A percentile compares a stretch with the other conserved stretches of the same genome.
Evolutionary conservation across 2,797 vertebrate species (phyloP).

Genomic region (Clarias laeviceps): DNA sequence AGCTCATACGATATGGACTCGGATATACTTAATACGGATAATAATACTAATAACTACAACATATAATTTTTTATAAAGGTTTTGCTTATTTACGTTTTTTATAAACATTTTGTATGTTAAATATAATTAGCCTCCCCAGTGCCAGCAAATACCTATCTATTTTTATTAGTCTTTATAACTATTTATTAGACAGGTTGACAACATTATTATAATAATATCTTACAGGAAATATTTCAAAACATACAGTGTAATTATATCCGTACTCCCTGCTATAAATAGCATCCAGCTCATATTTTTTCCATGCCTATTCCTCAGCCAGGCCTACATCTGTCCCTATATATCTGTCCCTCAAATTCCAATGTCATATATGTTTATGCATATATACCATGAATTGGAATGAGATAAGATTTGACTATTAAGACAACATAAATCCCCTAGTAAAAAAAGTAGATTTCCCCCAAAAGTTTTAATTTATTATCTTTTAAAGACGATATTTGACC

Average conservation of each 20-base stretch:
- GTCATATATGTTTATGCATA: background rate
- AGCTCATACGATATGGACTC: conserved; percentile 27
- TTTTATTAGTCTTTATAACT: background rate
- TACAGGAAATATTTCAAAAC: background rate
- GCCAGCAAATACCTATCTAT: background rate
- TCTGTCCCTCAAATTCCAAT: no score
- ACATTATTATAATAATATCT: background rate
- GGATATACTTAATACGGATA: conserved; percentile 5
- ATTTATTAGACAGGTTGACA: background rate
- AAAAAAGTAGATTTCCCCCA: no score
- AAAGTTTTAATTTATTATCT: background rate
- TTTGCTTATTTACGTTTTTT: background rate
- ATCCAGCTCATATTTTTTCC: background rate
- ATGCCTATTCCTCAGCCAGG: background rate
- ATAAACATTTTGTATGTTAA: background rate
- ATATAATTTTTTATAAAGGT: background rate
- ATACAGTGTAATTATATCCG: background rate
- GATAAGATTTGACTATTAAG: background rate
- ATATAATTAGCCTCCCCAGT: background rate
- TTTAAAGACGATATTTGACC: background rate
- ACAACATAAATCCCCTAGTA: background rate
- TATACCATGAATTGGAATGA: background rate
- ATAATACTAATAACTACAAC: background rate
- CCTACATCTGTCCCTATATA: background rate
- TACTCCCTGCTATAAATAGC: background rate